Percentiles rank a stretch among this genome's conserved stretches.
Conservation (phyloP, 2,797 vertebrate species). For the Clarias laeviceps region DNA sequence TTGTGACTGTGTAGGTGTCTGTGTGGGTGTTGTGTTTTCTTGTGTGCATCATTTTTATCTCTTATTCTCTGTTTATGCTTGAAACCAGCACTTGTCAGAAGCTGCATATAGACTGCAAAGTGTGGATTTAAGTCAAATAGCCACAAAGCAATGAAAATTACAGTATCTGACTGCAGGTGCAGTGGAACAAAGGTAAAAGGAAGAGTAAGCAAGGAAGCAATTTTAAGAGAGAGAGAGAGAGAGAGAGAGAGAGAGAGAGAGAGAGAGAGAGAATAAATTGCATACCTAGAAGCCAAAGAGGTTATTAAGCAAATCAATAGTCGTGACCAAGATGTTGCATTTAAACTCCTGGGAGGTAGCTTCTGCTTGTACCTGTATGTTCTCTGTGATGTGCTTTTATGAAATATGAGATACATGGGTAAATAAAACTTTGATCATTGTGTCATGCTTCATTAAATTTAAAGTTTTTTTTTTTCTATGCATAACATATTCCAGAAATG, state of each 20-base stretch:
- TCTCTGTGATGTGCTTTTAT: background rate
- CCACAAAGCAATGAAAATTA: background rate
- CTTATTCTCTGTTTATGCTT: background rate
- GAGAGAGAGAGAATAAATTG: background rate
- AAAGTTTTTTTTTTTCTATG: background rate
- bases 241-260: background rate
- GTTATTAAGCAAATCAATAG: conserved; percentile 16
- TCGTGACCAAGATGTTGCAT: conserved; percentile 15
- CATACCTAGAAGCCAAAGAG: background rate
- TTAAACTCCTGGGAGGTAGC: background rate
- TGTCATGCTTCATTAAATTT: background rate
- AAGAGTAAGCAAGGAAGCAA: background rate
- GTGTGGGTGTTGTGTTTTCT: conserved; percentile 50
- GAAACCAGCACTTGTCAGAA: background rate
- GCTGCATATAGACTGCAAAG: background rate
- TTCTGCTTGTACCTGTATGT: background rate
- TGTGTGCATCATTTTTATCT: background rate
- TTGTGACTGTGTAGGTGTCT: conserved; percentile 14
- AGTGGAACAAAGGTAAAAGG: background rate
- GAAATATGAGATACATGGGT: background rate
- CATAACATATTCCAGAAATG: background rate
- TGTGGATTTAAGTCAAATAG: background rate
- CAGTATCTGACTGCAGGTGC: background rate
- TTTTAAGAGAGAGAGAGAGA: too few relatives aligned
- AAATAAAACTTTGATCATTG: background rate